These are phyloP conservation scores for Cassiopea xamachana DNA, from an alignment of 30 jellyfish, hydroid and myxozoan genomes.

Conservation along the genomic window DNA sequence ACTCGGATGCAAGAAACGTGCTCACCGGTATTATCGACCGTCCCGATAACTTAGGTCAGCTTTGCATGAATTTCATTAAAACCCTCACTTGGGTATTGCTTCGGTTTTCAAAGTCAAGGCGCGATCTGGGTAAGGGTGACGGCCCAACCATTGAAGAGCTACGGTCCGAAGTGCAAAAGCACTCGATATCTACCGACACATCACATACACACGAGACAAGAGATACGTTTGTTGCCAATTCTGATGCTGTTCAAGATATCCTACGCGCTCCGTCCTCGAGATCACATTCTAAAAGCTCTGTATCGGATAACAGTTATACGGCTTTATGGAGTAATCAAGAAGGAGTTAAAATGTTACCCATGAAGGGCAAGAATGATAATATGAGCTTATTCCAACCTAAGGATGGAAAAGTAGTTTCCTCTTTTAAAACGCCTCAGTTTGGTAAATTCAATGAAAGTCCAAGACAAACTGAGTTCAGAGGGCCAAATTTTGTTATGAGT, in stretches of 20 bases:
- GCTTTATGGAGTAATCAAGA: constrained; percentile 62
- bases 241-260: constrained; percentile 18
- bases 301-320: constrained; percentile 68
- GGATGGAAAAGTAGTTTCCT: constrained; percentile 27
- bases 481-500: constrained; percentile 55
- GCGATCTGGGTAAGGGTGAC: constrained; percentile 64
- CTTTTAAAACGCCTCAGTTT: constrained; percentile 1
- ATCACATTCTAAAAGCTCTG: constrained; percentile 44
- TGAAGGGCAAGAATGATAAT: constrained; percentile 12
- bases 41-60: constrained; percentile 56
- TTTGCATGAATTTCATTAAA: constrained; percentile 50
- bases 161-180: neutral
- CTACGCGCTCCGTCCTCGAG: constrained; percentile 19
- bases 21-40: constrained; percentile 88
- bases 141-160: constrained; percentile 71
- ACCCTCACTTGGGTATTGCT: constrained; percentile 70
- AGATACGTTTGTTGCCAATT: constrained; percentile 8
- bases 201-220: constrained; percentile 39
- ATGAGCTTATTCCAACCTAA: neutral
- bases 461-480: constrained; percentile 37
- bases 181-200: neutral
- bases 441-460: neutral
- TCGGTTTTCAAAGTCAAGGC: constrained; percentile 42
- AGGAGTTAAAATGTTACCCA: constrained; percentile 26
- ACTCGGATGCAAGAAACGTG: constrained; percentile 92